Evolutionary conservation across 2,113 vertebrate species (phyloP), one percentile per base, ranked within the genome.

Genomic region (Aldabrachelys gigantea): DNA sequence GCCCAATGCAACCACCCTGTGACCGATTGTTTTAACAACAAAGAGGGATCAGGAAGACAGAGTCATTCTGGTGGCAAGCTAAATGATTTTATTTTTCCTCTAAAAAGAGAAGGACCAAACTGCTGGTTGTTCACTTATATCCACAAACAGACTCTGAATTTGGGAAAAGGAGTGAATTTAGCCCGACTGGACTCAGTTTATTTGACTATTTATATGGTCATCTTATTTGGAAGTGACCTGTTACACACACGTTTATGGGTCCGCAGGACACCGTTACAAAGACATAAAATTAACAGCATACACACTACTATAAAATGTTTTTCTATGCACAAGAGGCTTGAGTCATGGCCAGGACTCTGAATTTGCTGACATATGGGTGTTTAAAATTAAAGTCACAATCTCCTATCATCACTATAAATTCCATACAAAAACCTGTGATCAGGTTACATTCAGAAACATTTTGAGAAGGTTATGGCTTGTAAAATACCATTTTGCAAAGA

Each of bases 21-120:
- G 59, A 35, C 22, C 41, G 65, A 50, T 16, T 93, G 57, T 85
- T 95, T 92, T 93, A 5, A 56, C 88, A 75, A 75, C 91, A 95
- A 47, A 84, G 88, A 44, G 24, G 22, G 31, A 84, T 54, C 84
- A 92, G 89, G 65, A 91, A 92, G 82, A 96, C 29, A 69, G 12
- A 27, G 81, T 82, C n/a, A 75, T 41, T 75, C 69, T 75, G 4
- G 5, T 24, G 38, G 19, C 69, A 75, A 38, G 41, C 19, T 35
- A 41, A 75, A 41, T 21, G 1, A 75, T 41, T 24, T 41, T 41
- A 75, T 38, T 75, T 75, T 75, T 41, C 69, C 38, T 75, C 38
- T 75, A 24, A 24, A 24, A 75, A 69, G 24, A n/a, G 14, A 17
- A 75, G 69, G 8, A 10, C 9, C 38, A 75, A 38, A 75, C 24